Conservation (phyloP, 2,797 vertebrate genomes). For the Siniperca scherzeri region DNA sequence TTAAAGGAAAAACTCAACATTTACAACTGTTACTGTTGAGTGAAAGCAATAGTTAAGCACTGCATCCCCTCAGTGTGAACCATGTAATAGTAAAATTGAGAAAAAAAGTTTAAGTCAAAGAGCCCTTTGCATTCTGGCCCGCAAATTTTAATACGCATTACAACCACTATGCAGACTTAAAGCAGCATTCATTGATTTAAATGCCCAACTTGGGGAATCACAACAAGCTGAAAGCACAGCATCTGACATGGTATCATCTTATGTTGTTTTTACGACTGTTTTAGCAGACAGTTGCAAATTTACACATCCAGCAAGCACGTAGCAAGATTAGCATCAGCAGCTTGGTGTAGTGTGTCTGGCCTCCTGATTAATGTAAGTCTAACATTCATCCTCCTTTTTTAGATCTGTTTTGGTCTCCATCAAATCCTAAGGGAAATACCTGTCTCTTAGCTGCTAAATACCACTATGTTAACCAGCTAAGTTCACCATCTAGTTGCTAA, state of each 20-base stretch:
- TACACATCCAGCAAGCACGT: too few species aligned
- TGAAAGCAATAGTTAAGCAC: neutral
- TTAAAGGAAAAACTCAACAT: neutral
- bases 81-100: neutral
- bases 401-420: neutral
- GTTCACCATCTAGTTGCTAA: neutral
- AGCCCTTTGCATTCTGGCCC: too few species aligned
- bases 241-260: neutral
- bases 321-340: too few species aligned
- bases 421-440: neutral
- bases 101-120: neutral
- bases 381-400: neutral
- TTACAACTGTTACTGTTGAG: neutral
- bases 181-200: neutral
- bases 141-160: neutral
- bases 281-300: too few species aligned
- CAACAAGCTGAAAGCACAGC: neutral
- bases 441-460: neutral
- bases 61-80: neutral
- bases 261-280: too few species aligned
- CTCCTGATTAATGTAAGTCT: neutral
- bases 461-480: neutral
- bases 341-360: too few species aligned
- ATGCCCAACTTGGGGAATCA: neutral
- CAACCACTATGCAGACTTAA: neutral